Evolutionary conservation across 2,888 invertebrate genomes (phyloP), one percentile per base, ranked within the genome.

Genomic region (Spisula solida): DNA sequence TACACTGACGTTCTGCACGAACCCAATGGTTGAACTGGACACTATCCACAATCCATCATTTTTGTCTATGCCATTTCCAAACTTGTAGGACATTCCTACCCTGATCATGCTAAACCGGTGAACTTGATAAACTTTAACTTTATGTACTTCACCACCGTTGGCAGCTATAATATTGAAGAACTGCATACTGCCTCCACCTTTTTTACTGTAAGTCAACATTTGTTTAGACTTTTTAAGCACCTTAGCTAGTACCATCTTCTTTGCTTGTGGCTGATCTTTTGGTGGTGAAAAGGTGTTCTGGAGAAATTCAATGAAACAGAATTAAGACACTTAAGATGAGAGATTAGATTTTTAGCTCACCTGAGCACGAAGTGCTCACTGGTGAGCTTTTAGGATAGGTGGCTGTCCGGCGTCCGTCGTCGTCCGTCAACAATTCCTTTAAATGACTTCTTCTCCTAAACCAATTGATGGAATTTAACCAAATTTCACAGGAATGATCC

Each of bases 271-370:
- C 56, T 56, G n/a, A 41, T 31, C 51, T 56, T 78, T n/a, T 85
- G 25, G 16, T 75, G 10, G 20, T 88, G 2, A 20, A 86, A 20
- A 14, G n/a, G 56, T 29, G 81, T 47, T 41, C 47, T 51, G 85
- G 88, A 66, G 86, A 51, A 88, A 88, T 25, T 86, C 90, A 41
- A 88, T 84, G 47, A 48, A 81, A 31, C 48, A 14, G 78, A 86
- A 31, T 41, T 8, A 70, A 87, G 31, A 82, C 87, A 90, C 10
- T 29, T 56, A 10, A 86, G 78, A 66, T 51, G 84, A 29, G 81
- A 31, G 2, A 86, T 79, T 41, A 90, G 83, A 66, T 29, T 18
- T 16, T 56, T 56, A 25, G 84, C n/a, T n/a, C n/a, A n/a, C n/a
- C n/a, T n/a, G n/a, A n/a, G n/a, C n/a, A n/a, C n/a, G n/a, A n/a